Base-by-base conservation (phyloP, 2,113 vertebrate species). In the Theristicus caerulescens region DNA sequence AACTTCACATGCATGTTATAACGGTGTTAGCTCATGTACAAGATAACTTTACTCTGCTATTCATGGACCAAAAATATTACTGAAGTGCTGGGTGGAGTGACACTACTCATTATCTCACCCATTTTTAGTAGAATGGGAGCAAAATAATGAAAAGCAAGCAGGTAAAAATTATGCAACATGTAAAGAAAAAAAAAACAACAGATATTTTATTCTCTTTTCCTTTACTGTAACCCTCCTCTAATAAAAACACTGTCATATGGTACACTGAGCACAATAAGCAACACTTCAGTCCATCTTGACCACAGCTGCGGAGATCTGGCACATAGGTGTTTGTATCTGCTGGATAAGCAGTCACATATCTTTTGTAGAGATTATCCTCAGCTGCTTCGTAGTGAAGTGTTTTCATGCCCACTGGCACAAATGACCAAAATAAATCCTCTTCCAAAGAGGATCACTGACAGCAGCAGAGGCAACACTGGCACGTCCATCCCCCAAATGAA, bases 391-490 rank as follows among this genome's bases (percentile, higher is more conserved):
- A 51, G 36, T 46, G 58, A 86, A 46, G 59, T 62, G 51, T 64
- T 92, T 82, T 65, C 55, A 51, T 86, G 92, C 69, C 87, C 93
- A 76, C 77, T 91, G 88, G 93, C 93, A 74, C 46, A 66, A 67
- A 51, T 40, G 36, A 69, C 38, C 32, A 95, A 96, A 97, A 79
- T 96, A 98, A 98, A 97, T 98, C 91, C 89, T 97, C 66, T 80
- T 88, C 84, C 74, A 88, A 91, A 97, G 59, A 69, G 89, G 72
- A 91, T 69, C 88, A 49, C 25, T 83, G 86, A 76, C 70, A 95
- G 40, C n/a, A 38, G 46, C 62, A 89, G 84, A 95, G 71, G 42
- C 67, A 90, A 42, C 42, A 47, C 31, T 70, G n/a, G 61, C 93
- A 72, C 4, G 24, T 87, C 58, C 40, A 69, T 86, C 59, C 47